Base-by-base conservation (phyloP, 2,113 vertebrate genomes). In the Sceloporus undulatus region DNA sequence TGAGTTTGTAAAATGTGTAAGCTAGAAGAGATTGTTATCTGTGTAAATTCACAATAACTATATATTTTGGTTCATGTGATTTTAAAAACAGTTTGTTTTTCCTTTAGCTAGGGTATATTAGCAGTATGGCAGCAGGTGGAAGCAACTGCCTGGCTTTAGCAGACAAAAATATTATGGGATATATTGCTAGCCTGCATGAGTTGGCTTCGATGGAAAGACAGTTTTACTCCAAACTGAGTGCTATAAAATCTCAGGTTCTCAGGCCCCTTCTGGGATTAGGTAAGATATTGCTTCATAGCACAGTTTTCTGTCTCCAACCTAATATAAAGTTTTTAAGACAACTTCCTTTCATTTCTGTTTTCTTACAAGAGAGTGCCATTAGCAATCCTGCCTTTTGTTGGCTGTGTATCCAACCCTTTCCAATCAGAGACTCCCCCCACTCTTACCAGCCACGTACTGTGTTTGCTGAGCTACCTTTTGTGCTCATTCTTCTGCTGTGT, bases 151-250 rank as follows among this genome's bases (percentile, higher is more conserved):
- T 98, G 76, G 97, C 96, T 16, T 95, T 99, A 83, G 97, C 97
- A 3, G 98, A 99, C 95, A 97, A 95, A 90, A 99, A 98, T 18
- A 94, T 99, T 83, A 98, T 98, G 98, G 98, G 98, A 85, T 98
- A 98, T 93, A 98, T 98, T 42, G 98, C 98, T 93, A 98, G 97
- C 94, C 97, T 99, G 56, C 98, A 99, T 38, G 98, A 99, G 93
- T 95, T 99, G 94, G 98, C 98, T 4, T 95, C 98, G 5, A 97
- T 98, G 0, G 99, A 99, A 96, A 97, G 98, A 93, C 97, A 94
- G 91, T 98, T 98, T 96, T 99, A 99, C 96, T 97, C 95, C 95
- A 98, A 95, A 94, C 97, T 99, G 91, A 98, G 97, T 6, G 97
- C 96, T 90, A 91, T 99, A 90, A 99, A 98, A 95, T 97, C 96